Evolutionary conservation across 2,113 vertebrate genomes (phyloP), one percentile per base, ranked within the genome.

Genomic region (Piaya cayana): DNA sequence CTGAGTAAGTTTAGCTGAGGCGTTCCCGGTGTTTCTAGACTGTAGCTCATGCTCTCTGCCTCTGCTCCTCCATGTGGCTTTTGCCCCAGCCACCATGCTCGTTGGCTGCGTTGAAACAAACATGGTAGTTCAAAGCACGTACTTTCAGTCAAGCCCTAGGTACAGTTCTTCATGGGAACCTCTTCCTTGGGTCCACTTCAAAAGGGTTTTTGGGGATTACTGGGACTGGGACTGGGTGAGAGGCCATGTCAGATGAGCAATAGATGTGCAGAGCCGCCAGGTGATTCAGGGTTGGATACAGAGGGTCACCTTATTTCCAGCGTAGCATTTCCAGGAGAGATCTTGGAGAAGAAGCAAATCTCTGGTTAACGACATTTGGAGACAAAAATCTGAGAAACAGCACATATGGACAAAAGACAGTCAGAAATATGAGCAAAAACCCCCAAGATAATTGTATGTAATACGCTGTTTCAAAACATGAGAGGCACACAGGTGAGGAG

Each of bases 101-200:
- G 0, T 56, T 65, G 72, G 23, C 49, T 53, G 21, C 0, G 0
- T 74, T 60, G 58, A 75, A 83, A 37, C 53, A 47, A 91, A 29
- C 1, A 1, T 0, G 0, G 39, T 0, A 0, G 39, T 60, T 82
- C 75, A 81, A 89, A 90, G 69, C 37, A 82, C 0, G 0, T 72
- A 79, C 76, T 83, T 42, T 82, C 20, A 26, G 67, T 59, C 58
- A 69, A 82, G 59, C 67, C 68, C 50, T 26, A n/a, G 36, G 55
- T 70, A 65, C 1, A 2, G 30, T 58, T 88, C 83, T 86, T 77
- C 3, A 1, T 63, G 49, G 68, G 58, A 50, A 88, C 53, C n/a
- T 23, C 39, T 85, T 88, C 32, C 12, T 25, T 53, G 39, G 10
- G 52, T 77, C 2, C 5, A 43, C 59, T 86, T 82, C 80, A 52